Conservation (phyloP, 2,888 invertebrate genomes). For the Apodemia zela region DNA sequence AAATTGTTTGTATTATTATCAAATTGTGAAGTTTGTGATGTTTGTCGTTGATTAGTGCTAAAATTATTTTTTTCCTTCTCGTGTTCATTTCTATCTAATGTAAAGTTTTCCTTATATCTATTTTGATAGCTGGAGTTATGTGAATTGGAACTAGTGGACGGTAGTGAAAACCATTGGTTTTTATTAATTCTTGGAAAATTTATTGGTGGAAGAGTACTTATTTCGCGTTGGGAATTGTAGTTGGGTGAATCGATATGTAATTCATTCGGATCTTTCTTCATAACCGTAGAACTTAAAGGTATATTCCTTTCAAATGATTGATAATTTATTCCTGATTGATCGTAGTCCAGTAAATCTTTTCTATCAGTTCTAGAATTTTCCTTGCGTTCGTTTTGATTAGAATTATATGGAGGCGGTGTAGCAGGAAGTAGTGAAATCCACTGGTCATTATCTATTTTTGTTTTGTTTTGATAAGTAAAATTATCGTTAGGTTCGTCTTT, state of each 20-base stretch:
- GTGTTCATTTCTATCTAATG: background rate
- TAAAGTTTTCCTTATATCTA: background rate
- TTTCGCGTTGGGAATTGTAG: slow-evolving; percentile 1
- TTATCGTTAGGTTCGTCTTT: background rate
- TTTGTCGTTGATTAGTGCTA: background rate
- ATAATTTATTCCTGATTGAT: slow-evolving; percentile 17
- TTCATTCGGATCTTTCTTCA: background rate
- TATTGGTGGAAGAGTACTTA: background rate
- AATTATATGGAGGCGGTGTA: slow-evolving; percentile 11
- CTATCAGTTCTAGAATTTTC: background rate
- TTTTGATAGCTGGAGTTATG: background rate
- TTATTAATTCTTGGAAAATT: background rate
- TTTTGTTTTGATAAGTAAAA: background rate
- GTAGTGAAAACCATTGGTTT: slow-evolving; percentile 3
- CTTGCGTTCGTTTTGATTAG: background rate
- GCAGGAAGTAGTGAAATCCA: slow-evolving; percentile 25
- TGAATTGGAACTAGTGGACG: background rate
- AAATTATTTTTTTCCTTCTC: background rate
- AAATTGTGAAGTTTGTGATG: background rate
- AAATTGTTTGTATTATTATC: too few relatives aligned
- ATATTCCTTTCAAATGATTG: slow-evolving; percentile 17
- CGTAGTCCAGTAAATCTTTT: slow-evolving; percentile 8
- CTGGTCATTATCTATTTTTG: slow-evolving; percentile 17
- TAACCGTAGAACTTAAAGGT: slow-evolving; percentile 17
- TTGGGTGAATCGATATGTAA: background rate